phyloP scores from a whole-genome alignment of 2,797 vertebrate genomes.

The Galago senegalensis region DNA sequence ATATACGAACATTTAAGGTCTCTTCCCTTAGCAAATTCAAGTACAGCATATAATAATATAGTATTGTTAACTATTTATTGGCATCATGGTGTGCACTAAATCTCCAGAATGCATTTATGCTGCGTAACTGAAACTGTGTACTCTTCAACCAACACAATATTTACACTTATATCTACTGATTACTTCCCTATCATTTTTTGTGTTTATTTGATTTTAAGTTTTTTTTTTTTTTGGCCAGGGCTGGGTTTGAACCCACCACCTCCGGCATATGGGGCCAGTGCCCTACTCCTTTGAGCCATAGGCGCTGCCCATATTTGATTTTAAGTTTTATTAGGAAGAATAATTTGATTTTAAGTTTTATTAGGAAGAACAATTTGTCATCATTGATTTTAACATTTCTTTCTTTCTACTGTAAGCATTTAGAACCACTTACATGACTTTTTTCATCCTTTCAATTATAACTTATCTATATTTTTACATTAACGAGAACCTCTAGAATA shows the following conservation, averaged over 20 bases:
- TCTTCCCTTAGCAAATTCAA: neutral
- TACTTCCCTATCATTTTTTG: neutral
- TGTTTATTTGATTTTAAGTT: neutral
- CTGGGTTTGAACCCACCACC: too few relatives aligned
- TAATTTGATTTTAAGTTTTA: neutral
- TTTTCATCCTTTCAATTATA: neutral
- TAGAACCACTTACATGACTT: neutral
- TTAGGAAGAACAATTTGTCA: neutral
- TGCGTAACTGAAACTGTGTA: neutral
- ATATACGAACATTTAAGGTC: neutral
- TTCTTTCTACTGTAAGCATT: neutral
- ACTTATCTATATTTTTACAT: neutral
- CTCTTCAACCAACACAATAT: neutral
- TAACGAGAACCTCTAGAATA: neutral
- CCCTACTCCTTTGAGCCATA: too few relatives aligned
- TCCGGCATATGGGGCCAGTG: too few relatives aligned
- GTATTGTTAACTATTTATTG: neutral
- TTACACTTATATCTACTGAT: neutral
- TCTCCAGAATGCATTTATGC: neutral
- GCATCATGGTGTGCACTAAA: neutral
- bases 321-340: too few relatives aligned
- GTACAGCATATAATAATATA: neutral
- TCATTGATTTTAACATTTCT: constrained; percentile 22
- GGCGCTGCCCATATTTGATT: too few relatives aligned
- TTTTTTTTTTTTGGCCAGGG: too few relatives aligned